These are phyloP conservation scores for Andrena trimmerana DNA, from an alignment of 2,888 invertebrate genomes.

Conservation along the genomic window DNA sequence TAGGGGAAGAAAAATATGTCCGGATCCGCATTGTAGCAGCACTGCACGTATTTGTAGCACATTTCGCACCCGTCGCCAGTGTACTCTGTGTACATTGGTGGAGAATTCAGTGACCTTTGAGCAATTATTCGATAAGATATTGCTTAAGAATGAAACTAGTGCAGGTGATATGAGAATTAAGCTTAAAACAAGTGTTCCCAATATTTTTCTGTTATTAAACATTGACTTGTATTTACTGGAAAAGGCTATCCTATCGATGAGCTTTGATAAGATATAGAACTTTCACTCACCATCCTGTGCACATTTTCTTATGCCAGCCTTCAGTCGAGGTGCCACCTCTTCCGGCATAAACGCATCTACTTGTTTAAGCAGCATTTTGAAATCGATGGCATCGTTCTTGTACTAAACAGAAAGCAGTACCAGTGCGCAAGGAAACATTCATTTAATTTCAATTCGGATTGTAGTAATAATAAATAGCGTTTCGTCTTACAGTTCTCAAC, in stretches of 20 bases:
- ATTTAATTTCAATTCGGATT: not conserved
- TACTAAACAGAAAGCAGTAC: constrained; percentile 37
- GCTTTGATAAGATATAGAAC: not conserved
- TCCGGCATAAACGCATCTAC: constrained; percentile 74
- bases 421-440: not conserved
- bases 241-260: not conserved
- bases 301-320: constrained; percentile 54
- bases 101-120: not conserved
- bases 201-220: too few species aligned
- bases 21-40: constrained; percentile 67
- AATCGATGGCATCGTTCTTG: constrained; percentile 83
- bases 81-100: constrained; percentile 48
- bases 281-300: constrained; percentile 54
- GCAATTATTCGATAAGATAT: not conserved
- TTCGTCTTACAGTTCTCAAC: constrained; percentile 86
- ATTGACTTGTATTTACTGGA: too few species aligned
- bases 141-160: not conserved
- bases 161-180: too few species aligned
- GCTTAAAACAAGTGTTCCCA: too few species aligned
- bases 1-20: constrained; percentile 75
- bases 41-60: constrained; percentile 70
- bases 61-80: constrained; percentile 67
- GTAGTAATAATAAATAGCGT: not conserved
- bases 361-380: constrained; percentile 86
- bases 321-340: constrained; percentile 58